Evolutionary conservation across 2,797 vertebrate species (phyloP).

Genomic region (Xenopus petersii): DNA sequence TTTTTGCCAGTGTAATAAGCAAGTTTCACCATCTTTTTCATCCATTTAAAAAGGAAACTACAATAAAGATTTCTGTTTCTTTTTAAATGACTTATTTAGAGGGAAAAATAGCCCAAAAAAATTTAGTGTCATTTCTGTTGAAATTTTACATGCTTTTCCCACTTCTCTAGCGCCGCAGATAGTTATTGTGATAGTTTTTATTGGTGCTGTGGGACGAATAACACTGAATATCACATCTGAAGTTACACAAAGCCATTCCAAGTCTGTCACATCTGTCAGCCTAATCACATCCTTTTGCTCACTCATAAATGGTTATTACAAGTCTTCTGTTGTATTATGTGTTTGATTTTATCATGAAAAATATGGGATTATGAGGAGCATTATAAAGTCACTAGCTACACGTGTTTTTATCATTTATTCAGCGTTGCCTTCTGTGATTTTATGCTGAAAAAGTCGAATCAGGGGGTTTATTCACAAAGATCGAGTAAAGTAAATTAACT

Average conservation of each 20-base stretch:
- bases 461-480: too few relatives aligned
- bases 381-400: background rate
- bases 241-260: background rate
- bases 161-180: background rate
- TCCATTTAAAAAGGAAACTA: too few relatives aligned
- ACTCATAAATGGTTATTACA: constrained; percentile 1
- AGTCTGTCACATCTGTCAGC: constrained; percentile 1
- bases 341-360: constrained; percentile 34
- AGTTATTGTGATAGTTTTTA: background rate
- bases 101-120: too few relatives aligned
- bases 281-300: constrained; percentile 1
- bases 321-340: constrained; percentile 32
- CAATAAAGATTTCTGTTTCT: too few relatives aligned
- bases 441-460: too few relatives aligned
- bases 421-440: too few relatives aligned
- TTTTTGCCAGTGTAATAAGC: too few relatives aligned
- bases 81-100: too few relatives aligned
- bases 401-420: background rate
- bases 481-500: too few relatives aligned
- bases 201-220: background rate
- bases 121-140: too few relatives aligned
- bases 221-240: constrained; percentile 1
- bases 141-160: background rate
- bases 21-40: too few relatives aligned
- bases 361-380: constrained; percentile 25